phyloP scores from a whole-genome alignment of 2,113 vertebrate genomes.

The Uria aalge region DNA sequence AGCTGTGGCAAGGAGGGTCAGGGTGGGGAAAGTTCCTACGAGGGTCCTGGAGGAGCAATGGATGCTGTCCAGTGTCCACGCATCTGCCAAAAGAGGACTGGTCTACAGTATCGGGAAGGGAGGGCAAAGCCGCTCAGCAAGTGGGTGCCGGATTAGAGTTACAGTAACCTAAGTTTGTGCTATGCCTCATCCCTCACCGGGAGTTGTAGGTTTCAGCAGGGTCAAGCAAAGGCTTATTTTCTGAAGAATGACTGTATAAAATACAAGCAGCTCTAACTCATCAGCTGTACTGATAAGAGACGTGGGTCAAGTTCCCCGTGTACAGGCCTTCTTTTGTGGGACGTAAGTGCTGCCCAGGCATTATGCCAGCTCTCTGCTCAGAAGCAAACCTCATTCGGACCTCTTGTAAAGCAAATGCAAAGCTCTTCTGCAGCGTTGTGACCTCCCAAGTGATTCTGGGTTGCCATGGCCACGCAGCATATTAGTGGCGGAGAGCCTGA shows the following conservation, averaged over 20 bases:
- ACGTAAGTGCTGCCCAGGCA: not conserved
- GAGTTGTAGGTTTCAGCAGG: not conserved
- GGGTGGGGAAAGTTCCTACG: not conserved
- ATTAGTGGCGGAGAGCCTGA: not conserved
- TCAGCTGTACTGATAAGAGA: not conserved
- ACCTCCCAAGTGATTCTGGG: not conserved
- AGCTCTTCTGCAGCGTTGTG: not conserved
- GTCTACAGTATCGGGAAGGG: not conserved
- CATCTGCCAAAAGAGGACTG: not conserved
- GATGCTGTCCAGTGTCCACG: no score
- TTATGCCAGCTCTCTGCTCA: not conserved
- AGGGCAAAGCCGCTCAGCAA: not conserved
- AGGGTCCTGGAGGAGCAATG: not conserved
- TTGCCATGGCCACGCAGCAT: not conserved
- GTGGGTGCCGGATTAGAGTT: not conserved
- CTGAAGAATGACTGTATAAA: not conserved
- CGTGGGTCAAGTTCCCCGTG: not conserved
- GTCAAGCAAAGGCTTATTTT: not conserved
- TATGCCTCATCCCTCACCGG: not conserved
- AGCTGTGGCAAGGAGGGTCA: not conserved
- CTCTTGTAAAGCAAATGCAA: not conserved
- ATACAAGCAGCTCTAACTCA: not conserved
- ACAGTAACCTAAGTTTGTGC: not conserved
- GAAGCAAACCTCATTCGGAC: not conserved
- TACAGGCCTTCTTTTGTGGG: not conserved